Conservation (phyloP, 2,888 invertebrate species). For the Hydropsyche betteni region DNA sequence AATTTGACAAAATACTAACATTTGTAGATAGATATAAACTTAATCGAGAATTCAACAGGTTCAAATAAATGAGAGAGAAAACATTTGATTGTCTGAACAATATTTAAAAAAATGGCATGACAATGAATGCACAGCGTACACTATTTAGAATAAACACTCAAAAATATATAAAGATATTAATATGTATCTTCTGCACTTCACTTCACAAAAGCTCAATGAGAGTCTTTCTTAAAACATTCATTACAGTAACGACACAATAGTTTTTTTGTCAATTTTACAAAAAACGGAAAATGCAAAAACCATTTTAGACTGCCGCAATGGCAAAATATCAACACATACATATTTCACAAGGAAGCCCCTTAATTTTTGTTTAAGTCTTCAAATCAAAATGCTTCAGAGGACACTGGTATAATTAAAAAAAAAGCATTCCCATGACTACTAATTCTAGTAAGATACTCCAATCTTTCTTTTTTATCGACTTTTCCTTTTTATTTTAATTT, state of each 20-base stretch:
- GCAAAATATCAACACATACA: conserved; percentile 27
- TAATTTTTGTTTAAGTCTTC: conserved; percentile 32
- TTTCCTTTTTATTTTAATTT: conserved; percentile 49
- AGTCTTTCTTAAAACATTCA: conserved; percentile 24
- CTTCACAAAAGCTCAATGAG: conserved; percentile 30
- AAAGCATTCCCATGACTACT: conserved; percentile 48
- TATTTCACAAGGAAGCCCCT: conserved; percentile 37
- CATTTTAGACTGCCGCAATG: conserved; percentile 20
- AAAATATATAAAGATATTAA: not conserved
- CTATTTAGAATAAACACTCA: conserved; percentile 29
- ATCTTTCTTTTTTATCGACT: conserved; percentile 48
- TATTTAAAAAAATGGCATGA: conserved; percentile 5
- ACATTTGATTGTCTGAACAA: conserved; percentile 24
- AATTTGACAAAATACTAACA: conserved; percentile 13
- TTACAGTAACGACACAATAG: conserved; percentile 7
- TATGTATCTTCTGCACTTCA: conserved; percentile 17
- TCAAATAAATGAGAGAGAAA: conserved; percentile 6
- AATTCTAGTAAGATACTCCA: conserved; percentile 45
- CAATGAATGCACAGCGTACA: conserved; percentile 34
- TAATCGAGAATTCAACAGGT: conserved; percentile 27
- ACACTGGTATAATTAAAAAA: conserved; percentile 41
- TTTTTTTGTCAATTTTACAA: conserved; percentile 7
- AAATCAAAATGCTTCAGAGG: conserved; percentile 39
- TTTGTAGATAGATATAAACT: conserved; percentile 8
- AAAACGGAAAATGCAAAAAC: conserved; percentile 32